phyloP scores from a whole-genome alignment of 2,888 invertebrate genomes.

The Heliconius cydno region DNA sequence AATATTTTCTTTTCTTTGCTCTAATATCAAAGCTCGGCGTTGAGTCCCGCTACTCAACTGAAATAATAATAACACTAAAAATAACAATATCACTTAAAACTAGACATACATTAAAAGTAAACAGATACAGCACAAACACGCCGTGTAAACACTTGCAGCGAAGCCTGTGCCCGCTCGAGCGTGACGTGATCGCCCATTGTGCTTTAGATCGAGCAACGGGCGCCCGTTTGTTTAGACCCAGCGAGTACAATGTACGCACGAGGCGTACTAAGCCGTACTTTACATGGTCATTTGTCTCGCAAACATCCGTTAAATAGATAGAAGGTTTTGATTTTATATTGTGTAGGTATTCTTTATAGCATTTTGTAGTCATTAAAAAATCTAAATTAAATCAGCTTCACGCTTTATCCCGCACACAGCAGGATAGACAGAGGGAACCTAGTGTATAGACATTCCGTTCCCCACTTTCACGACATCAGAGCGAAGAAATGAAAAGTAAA shows the following conservation, averaged over 20 bases:
- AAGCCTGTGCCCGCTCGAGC: conserved; percentile 44
- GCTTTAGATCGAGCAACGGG: conserved; percentile 39
- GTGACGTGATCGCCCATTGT: conserved; percentile 56
- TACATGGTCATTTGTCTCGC: conserved; percentile 8
- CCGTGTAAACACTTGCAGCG: conserved; percentile 3
- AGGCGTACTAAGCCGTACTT: conserved; percentile 6
- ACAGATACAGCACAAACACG: conserved; percentile 1
- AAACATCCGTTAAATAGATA: conserved; percentile 3
- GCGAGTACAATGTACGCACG: conserved; percentile 45
- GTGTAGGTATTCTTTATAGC: too few relatives aligned
- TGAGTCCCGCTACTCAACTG: too few relatives aligned
- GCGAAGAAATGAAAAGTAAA: too few relatives aligned
- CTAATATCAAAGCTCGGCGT: too few relatives aligned
- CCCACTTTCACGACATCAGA: too few relatives aligned
- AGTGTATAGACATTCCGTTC: too few relatives aligned
- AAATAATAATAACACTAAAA: too few relatives aligned
- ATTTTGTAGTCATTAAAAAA: too few relatives aligned
- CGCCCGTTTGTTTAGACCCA: conserved; percentile 44
- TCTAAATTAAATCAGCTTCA: too few relatives aligned
- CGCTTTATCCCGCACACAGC: too few relatives aligned
- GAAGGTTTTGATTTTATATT: not conserved
- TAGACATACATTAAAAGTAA: not conserved
- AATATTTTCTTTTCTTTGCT: not conserved
- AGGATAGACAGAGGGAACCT: too few relatives aligned
- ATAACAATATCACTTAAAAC: not conserved